Evolutionary conservation across 2,113 vertebrate genomes (phyloP).

Genomic region (Dermatemys mawii): DNA sequence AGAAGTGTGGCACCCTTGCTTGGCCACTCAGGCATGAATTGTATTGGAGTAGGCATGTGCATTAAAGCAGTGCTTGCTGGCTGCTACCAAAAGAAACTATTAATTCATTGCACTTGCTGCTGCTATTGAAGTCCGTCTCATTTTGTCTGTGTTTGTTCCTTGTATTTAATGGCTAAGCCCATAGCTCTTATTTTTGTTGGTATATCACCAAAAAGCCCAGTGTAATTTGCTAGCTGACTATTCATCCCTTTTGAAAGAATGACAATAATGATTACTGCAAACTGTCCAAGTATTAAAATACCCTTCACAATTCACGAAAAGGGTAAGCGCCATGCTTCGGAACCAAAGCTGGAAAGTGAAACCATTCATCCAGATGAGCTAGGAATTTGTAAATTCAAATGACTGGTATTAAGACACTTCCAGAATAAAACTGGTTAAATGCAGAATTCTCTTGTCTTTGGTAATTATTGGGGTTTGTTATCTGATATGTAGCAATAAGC

Average conservation of each 20-base stretch:
- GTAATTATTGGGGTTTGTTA: neutral
- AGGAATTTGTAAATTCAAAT: neutral
- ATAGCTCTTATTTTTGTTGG: neutral
- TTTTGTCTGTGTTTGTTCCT: neutral
- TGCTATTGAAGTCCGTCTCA: neutral
- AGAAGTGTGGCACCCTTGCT: neutral
- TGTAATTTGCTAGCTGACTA: neutral
- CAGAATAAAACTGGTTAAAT: neutral
- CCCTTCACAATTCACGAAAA: neutral
- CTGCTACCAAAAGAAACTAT: neutral
- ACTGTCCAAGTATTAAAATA: neutral
- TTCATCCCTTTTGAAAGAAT: neutral
- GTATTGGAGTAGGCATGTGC: no score
- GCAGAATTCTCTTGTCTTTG: neutral
- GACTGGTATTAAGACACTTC: neutral
- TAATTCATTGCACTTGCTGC: neutral
- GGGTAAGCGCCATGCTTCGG: neutral
- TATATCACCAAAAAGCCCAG: neutral
- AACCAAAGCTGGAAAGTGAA: neutral
- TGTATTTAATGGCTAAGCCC: neutral
- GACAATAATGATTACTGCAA: neutral
- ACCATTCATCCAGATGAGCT: neutral
- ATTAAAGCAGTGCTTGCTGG: neutral
- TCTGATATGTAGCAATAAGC: neutral
- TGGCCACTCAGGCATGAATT: neutral